Base-by-base conservation (phyloP, 2,113 vertebrate species). In the Hippocampus guttulatus region DNA sequence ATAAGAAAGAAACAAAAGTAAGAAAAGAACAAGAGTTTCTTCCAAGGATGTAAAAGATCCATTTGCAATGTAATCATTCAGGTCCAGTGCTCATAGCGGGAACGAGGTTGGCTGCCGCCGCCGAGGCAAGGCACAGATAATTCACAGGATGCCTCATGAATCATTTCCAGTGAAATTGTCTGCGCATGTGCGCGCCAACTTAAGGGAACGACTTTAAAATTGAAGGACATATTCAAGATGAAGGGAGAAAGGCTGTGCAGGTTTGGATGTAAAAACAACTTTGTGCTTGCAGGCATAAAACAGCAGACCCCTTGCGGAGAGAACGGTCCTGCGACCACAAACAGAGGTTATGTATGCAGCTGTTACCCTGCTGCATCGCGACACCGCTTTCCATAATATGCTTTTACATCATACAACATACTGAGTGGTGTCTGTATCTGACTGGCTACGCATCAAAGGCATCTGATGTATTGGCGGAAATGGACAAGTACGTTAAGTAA, bases 1-100 rank as follows among this genome's bases (percentile, higher is more conserved):
- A 45, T 6, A 45, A 12, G 2, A 45, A 15, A 49, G 15, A 49
- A 49, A 25, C 8, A 11, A 61, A 40, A 47, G 61, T 18, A 68
- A 77, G 73, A 71, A 40, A 66, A 71, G 8, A 68, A 69, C 62
- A 3, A 25, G 55, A 23, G 15, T 20, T 38, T 61, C 27, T 76
- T 81, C 68, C 70, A 75, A 40, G 49, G 58, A 61, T 47, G 45
- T 40, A 47, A 78, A 74, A 58, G 69, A 76, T 75, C 62, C 68
- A 70, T 88, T 75, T 52, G 25, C 69, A 10, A 51, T 76, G 85
- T 23, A 76, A 86, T 82, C 70, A 85, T 88, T 87, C 60, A 85
- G 71, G 38, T 57, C 54, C 27, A 30, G 70, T 10, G 64, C 62
- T 78, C 74, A 75, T 43, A 25, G 14, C 21, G 2, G 43, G 43